phyloP scores from a whole-genome alignment of 2,888 invertebrate genomes.

The Thymelicus acteon region DNA sequence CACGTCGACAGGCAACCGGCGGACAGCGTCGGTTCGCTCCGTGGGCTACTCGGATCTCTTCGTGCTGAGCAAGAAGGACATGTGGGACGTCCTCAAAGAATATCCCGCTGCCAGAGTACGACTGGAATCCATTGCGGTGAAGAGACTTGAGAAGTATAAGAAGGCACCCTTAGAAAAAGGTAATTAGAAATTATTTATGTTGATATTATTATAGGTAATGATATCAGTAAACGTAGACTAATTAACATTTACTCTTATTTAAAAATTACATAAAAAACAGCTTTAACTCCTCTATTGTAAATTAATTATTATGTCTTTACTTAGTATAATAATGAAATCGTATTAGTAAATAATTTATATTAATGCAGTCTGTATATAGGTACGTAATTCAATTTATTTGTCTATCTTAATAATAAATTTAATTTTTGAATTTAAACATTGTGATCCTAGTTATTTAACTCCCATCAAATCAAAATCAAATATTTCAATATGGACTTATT shows the following conservation, averaged over 20 bases:
- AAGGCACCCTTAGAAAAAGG: slow-evolving; percentile 97
- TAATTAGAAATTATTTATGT: slow-evolving; percentile 57
- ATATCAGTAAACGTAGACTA: too few relatives aligned
- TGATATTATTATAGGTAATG: too few relatives aligned
- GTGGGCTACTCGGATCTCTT: slow-evolving; percentile 99
- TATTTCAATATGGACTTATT: not conserved
- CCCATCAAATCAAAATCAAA: not conserved
- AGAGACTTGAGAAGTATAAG: slow-evolving; percentile 98
- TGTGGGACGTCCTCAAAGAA: slow-evolving; percentile 99
- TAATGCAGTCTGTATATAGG: too few relatives aligned
- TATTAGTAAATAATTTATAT: too few relatives aligned
- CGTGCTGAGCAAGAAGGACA: slow-evolving; percentile 99
- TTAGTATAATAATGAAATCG: too few relatives aligned
- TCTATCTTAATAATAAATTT: too few relatives aligned
- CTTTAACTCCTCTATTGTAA: too few relatives aligned
- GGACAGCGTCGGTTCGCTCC: slow-evolving; percentile 98
- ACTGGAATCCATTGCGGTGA: slow-evolving; percentile 98
- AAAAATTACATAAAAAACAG: too few relatives aligned
- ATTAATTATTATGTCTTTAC: too few relatives aligned
- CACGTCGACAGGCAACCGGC: slow-evolving; percentile 94
- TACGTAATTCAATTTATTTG: too few relatives aligned
- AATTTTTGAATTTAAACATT: not conserved
- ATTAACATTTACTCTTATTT: too few relatives aligned
- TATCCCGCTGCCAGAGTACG: slow-evolving; percentile 97
- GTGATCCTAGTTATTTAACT: too few relatives aligned